These are phyloP conservation scores for Dryoscopus gambensis DNA, from an alignment of 2,113 vertebrate species.

Conservation along the genomic window DNA sequence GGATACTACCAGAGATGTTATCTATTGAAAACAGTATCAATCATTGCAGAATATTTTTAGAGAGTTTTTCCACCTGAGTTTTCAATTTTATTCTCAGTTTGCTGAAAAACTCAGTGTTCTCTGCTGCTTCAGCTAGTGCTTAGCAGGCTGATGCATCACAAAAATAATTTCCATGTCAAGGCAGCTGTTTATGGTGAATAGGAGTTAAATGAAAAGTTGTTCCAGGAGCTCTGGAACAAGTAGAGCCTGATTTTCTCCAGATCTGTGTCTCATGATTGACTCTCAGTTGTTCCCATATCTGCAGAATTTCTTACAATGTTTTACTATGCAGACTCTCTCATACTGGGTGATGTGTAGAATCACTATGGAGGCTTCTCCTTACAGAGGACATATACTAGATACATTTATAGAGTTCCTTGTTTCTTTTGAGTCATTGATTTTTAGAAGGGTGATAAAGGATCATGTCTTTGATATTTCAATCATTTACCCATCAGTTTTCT, in stretches of 20 bases:
- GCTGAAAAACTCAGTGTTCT: background rate
- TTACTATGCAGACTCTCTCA: background rate
- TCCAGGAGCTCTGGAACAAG: conserved; percentile 38
- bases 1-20: background rate
- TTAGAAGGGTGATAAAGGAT: background rate
- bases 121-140: background rate
- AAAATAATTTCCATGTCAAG: conserved; percentile 33
- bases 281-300: background rate
- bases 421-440: background rate
- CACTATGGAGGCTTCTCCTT: background rate
- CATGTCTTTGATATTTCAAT: background rate
- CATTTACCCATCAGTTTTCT: background rate
- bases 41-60: background rate
- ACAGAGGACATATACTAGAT: background rate
- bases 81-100: background rate
- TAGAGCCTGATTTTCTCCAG: conserved; percentile 34
- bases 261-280: background rate
- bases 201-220: conserved; percentile 43
- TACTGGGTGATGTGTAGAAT: background rate
- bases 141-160: background rate
- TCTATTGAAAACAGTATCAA: background rate
- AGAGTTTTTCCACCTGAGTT: background rate
- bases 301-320: background rate
- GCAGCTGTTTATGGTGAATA: conserved; percentile 42
- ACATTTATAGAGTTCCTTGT: background rate